A percentile compares a stretch with the other conserved stretches of the same genome.
Conservation (phyloP, 2,113 vertebrate species). For the Himantopus leucocephalus region DNA sequence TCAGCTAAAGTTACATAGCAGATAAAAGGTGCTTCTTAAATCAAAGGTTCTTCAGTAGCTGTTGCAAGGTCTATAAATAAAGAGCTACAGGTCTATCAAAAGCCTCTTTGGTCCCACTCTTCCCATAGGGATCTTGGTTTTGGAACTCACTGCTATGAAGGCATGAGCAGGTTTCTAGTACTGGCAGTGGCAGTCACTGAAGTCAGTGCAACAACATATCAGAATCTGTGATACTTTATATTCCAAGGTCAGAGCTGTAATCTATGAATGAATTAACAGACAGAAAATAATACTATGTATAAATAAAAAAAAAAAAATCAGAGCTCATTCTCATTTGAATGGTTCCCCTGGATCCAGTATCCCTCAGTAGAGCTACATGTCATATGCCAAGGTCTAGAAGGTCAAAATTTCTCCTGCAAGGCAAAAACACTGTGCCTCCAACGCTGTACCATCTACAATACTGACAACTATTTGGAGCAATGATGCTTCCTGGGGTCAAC, state of each 20-base stretch:
- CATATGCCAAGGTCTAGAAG: background rate
- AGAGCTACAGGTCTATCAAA: background rate
- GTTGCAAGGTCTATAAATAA: background rate
- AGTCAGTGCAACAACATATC: background rate
- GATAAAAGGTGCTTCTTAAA: constrained; percentile 18
- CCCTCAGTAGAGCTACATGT: background rate
- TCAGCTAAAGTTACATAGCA: background rate
- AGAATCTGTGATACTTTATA: background rate
- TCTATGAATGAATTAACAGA: background rate
- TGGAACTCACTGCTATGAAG: background rate
- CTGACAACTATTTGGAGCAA: background rate
- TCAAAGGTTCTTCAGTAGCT: background rate
- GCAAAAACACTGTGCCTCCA: background rate
- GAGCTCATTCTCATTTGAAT: background rate
- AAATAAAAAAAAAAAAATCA: background rate
- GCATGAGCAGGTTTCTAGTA: background rate
- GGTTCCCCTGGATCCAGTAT: background rate
- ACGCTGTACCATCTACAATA: background rate
- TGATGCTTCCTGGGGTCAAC: background rate
- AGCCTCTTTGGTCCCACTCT: background rate
- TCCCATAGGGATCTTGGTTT: background rate
- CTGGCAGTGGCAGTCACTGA: background rate
- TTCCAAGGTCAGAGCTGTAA: background rate
- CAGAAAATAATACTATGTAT: background rate
- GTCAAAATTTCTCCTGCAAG: background rate